Evolutionary conservation across 1,140 invertebrate genomes (phyloP), one percentile per base, ranked within the genome.

Genomic region (Bombus sibiricus): DNA sequence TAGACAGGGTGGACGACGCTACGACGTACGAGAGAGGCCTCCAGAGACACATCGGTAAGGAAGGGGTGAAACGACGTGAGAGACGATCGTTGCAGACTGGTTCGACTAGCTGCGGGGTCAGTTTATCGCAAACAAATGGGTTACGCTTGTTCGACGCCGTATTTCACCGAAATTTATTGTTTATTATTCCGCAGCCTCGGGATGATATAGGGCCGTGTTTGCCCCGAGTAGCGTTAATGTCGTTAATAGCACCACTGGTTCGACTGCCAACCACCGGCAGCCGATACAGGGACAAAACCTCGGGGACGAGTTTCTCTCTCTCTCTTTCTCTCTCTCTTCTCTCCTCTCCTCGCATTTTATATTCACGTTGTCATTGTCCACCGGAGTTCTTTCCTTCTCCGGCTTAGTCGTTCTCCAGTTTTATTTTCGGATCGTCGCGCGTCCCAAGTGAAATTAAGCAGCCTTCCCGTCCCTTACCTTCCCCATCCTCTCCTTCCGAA

Each of bases 41-140:
- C 15, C 47, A 47, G 47, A 47, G 47, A 13, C 18, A 22, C 18
- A 39, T 0, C 57, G 62, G 68, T 25, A 64, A 78, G 81, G 59
- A 82, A 83, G 89, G 91, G 59, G 90, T 87, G 89, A 87, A 81
- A 83, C 62, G 86, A 81, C 86, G 92, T 82, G 90, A 84, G 86
- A 92, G 91, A 92, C 91, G 92, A 81, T 86, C 71, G 92, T 89
- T 88, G 90, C 88, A 91, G 93, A 94, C 94, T 94, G 94, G 94
- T 94, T 90, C 83, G 92, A 94, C 93, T 94, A 92, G 93, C 93
- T 93, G 91, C 92, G 92, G 93, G 93, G 94, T 94, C 93, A 94
- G 92, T 94, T 95, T 95, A 95, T 95, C 93, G 94, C 94, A 95
- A 95, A 95, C 94, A 95, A 95, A 94, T 95, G 94, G 94, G 94